Percentiles rank a stretch among this genome's conserved stretches.
Conservation (phyloP, 2,797 vertebrate genomes). For the Chelon auratus region DNA sequence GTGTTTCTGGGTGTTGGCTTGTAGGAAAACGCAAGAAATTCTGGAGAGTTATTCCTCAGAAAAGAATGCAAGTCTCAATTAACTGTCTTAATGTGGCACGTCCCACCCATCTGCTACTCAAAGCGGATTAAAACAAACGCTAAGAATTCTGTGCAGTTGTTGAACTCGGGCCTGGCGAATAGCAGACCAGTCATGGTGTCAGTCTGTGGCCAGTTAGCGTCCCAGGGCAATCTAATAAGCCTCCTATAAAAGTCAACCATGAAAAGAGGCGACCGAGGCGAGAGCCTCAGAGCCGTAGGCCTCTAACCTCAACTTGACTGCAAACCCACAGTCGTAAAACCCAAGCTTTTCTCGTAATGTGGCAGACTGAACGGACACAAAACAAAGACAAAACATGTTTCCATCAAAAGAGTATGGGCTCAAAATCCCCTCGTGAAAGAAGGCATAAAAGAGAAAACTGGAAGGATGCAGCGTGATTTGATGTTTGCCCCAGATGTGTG, state of each 20-base stretch:
- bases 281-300: constrained; percentile 23
- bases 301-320: constrained; percentile 27
- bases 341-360: constrained; percentile 28
- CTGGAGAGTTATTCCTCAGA: constrained; percentile 14
- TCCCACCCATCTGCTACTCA: constrained; percentile 32
- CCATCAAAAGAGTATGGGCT: constrained; percentile 10
- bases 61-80: constrained; percentile 46
- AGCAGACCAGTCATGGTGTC: constrained; percentile 39
- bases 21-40: constrained; percentile 21
- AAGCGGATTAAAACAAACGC: constrained; percentile 33
- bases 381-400: constrained; percentile 28
- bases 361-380: constrained; percentile 41
- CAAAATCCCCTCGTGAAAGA: constrained; percentile 1
- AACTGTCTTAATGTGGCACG: constrained; percentile 26
- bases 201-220: constrained; percentile 40
- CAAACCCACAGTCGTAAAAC: constrained; percentile 51
- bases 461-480: neutral
- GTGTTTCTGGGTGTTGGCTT: constrained; percentile 17
- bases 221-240: constrained; percentile 47
- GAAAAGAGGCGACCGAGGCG: constrained; percentile 21
- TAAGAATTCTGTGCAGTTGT: constrained; percentile 7
- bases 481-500: neutral
- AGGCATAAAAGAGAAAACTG: constrained; percentile 16
- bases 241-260: constrained; percentile 40
- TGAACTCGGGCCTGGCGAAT: neutral